Base-by-base conservation (phyloP, 2,797 vertebrate species). In the Hypotaenidia okinawae region DNA sequence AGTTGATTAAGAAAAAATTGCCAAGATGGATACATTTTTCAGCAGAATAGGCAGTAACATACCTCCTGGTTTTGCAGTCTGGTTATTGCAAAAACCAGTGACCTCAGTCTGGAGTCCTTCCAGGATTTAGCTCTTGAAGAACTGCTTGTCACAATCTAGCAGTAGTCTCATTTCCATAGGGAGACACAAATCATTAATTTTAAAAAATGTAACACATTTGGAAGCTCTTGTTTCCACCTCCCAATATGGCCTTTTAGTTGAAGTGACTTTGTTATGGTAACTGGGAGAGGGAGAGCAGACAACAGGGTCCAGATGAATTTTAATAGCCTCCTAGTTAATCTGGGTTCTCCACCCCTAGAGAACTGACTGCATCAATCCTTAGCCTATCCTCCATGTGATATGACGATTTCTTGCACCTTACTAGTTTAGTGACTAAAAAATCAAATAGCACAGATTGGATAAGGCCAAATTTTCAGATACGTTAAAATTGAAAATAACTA, bases 181-280 rank as follows among this genome's bases (percentile, higher is more conserved):
- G 95, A 96, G 70, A 95, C 62, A 94, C 47, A 86, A 62, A 93
- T 97, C 83, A 97, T 95, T 97, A 94, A 91, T 95, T 95, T 93
- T 96, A 91, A 61, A 96, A 96, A 96, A 93, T 78, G 87, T 84
- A 89, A 79, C 85, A 77, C 51, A 93, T 94, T 84, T 93, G 76
- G 75, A 91, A 94, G 73, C 74, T 93, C 64, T 66, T 57, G 27
- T 94, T 95, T 94, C 78, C 59, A 93, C 87, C 83, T 96, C 83
- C 66, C 95, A 73, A 81, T 96, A 91, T 95, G 94, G 86, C 59
- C 63, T 72, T 94, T 96, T 91, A 45, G 80, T 82, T 90, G 28
- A 58, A 67, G 62, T 85, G 82, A 92, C 67, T 95, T 96, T 61
- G 57, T 90, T 89, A 24, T 93, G 85, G 66, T 88, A 84, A 84